phyloP scores from a whole-genome alignment of 2,888 invertebrate genomes.

The Malthinus flaveolus region DNA sequence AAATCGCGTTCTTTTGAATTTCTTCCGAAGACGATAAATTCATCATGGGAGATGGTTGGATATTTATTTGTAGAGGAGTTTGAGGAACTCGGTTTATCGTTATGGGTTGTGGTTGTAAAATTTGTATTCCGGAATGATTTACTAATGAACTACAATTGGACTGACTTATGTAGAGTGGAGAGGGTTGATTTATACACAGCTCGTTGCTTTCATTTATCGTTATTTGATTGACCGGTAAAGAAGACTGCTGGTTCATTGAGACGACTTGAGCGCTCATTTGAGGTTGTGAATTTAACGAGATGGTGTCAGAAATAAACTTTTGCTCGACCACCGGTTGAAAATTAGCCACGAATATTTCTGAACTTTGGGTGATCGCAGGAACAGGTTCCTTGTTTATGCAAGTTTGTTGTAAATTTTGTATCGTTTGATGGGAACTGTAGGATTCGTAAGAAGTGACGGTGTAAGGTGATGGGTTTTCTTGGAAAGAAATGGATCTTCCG shows the following conservation, averaged over 20 bases:
- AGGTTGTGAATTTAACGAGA: background rate
- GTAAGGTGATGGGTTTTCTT: slow-evolving; percentile 39
- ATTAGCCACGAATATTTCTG: slow-evolving; percentile 28
- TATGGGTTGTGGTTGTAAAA: slow-evolving; percentile 27
- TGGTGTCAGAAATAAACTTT: slow-evolving; percentile 8
- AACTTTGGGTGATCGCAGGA: slow-evolving; percentile 39
- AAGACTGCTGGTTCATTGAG: slow-evolving; percentile 16
- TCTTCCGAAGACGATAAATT: slow-evolving; percentile 42
- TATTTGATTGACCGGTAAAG: slow-evolving; percentile 19
- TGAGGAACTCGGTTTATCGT: slow-evolving; percentile 28
- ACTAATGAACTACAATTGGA: slow-evolving; percentile 37
- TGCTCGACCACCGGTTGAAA: slow-evolving; percentile 26
- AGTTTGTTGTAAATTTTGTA: slow-evolving; percentile 49
- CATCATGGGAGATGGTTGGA: slow-evolving; percentile 41
- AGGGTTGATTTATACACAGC: slow-evolving; percentile 44
- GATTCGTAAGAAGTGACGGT: slow-evolving; percentile 49
- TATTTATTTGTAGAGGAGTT: slow-evolving; percentile 34
- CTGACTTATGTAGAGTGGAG: slow-evolving; percentile 45
- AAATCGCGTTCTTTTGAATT: slow-evolving; percentile 41
- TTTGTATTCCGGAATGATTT: slow-evolving; percentile 31
- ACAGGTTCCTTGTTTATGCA: slow-evolving; percentile 45
- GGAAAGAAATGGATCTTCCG: slow-evolving; percentile 18
- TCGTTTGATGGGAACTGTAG: slow-evolving; percentile 34
- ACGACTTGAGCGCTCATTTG: slow-evolving; percentile 2
- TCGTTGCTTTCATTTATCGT: slow-evolving; percentile 29